Conservation (phyloP, 2,797 vertebrate genomes). For the Phaenicophaeus curvirostris region DNA sequence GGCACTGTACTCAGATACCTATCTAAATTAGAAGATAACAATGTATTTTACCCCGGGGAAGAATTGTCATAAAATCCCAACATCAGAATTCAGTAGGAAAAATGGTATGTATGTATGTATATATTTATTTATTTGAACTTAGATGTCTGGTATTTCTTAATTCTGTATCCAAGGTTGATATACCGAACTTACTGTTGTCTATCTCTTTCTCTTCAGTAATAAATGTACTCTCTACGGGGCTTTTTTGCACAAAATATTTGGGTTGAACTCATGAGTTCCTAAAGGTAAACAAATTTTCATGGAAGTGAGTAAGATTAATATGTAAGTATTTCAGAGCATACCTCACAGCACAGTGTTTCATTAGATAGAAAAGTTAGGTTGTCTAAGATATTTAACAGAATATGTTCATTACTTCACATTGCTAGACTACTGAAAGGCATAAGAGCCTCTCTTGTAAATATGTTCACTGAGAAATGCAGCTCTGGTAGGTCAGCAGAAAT, state of each 20-base stretch:
- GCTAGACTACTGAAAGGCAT: neutral
- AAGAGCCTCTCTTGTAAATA: neutral
- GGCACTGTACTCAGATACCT: neutral
- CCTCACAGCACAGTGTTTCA: neutral
- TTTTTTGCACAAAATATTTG: neutral
- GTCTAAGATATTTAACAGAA: neutral
- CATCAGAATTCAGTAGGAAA: neutral
- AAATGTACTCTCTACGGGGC: neutral
- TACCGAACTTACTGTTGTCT: neutral
- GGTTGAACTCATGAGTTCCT: neutral
- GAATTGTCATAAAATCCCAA: neutral
- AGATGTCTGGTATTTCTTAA: neutral
- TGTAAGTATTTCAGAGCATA: neutral
- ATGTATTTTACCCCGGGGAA: neutral
- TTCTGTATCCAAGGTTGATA: neutral
- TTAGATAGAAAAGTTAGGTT: neutral
- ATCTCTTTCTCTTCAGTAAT: neutral
- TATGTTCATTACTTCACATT: neutral
- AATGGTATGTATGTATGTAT: neutral
- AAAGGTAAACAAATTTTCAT: neutral
- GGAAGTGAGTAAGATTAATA: neutral
- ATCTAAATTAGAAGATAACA: constrained; percentile 29
- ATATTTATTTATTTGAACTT: neutral
- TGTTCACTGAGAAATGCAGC: neutral
- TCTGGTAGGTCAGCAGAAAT: neutral